Base-by-base conservation (phyloP, 1,140 invertebrate genomes). In the Caenorhabditis remanei region DNA sequence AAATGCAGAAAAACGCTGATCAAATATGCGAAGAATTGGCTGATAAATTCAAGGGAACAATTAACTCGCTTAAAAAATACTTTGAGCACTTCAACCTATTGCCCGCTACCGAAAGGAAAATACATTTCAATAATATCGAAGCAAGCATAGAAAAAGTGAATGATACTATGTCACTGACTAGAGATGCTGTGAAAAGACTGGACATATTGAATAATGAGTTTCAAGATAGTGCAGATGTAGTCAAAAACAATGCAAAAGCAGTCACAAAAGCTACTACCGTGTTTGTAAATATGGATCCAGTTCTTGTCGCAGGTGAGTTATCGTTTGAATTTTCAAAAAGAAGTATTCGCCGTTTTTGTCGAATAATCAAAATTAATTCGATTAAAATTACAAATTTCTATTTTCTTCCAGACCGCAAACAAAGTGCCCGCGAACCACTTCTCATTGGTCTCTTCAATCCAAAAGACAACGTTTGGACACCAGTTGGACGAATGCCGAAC, bases 51-150 rank as follows among this genome's bases (percentile, higher is more conserved):
- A 46, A 9, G 5, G 46, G 21, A 11, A 24, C 46, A 13, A 50
- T 79, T 2, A n/a, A 50, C 2, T 50, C 71, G n/a, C 41, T 71
- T 4, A 13, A 71, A 19, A 71, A 43, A 1, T 79, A 79, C 14
- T 79, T 79, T 13, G 14, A 21, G n/a, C 43, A 79, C 4, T 21
- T 53, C n/a, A 5, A 7, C 11, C 5, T 19, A 7, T 50, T 79
- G 46, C n/a, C 71, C 1, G 5, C 43, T 13, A 14, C 19, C 21
- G 43, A 50, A 50, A 6, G 46, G 14, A 79, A 79, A 24, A 79
- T 53, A 13, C 71, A 79, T 24, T 79, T 79, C 46, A 79, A 79
- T 53, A 79, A 79, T 53, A 50, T 79, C 21, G 71, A 79, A 79
- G 46, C 43, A 13, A 24, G 40, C 7, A 50, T 50, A 13, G 71